phyloP scores from a whole-genome alignment of 1,140 invertebrate genomes.

The Cyphomyrmex costatus region DNA sequence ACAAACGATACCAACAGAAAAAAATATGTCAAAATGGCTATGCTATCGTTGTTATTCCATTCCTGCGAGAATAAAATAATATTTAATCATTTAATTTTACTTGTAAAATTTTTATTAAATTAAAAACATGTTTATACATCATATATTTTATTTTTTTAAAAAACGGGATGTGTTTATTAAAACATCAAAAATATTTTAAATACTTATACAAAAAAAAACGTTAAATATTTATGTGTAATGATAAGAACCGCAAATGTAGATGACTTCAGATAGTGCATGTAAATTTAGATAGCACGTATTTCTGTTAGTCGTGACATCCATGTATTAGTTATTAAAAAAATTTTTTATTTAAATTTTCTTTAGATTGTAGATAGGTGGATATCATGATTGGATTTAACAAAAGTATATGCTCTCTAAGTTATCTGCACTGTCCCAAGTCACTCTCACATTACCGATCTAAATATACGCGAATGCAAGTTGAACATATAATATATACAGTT shows the following conservation, averaged over 20 bases:
- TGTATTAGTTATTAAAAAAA: too few relatives aligned
- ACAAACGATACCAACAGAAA: conserved; percentile 68
- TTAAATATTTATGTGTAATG: neutral
- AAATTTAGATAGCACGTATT: too few relatives aligned
- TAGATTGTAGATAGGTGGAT: too few relatives aligned
- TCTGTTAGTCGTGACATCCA: too few relatives aligned
- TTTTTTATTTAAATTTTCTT: too few relatives aligned
- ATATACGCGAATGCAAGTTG: neutral
- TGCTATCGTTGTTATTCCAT: conserved; percentile 58
- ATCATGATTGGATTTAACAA: too few relatives aligned
- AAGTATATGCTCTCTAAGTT: too few relatives aligned
- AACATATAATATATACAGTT: neutral
- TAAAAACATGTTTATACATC: neutral
- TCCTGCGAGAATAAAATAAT: conserved; percentile 53
- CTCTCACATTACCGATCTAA: too few relatives aligned
- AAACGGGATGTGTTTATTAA: neutral
- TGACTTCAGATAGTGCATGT: too few relatives aligned
- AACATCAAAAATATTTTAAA: neutral
- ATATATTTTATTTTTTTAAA: neutral
- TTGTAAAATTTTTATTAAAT: neutral
- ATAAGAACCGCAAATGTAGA: too few relatives aligned
- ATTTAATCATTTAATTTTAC: neutral
- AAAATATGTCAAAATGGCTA: conserved; percentile 67
- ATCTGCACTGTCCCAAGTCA: too few relatives aligned
- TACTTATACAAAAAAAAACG: neutral